Conservation (phyloP, 2,113 vertebrate genomes). For the Daphoenositta chrysoptera region DNA sequence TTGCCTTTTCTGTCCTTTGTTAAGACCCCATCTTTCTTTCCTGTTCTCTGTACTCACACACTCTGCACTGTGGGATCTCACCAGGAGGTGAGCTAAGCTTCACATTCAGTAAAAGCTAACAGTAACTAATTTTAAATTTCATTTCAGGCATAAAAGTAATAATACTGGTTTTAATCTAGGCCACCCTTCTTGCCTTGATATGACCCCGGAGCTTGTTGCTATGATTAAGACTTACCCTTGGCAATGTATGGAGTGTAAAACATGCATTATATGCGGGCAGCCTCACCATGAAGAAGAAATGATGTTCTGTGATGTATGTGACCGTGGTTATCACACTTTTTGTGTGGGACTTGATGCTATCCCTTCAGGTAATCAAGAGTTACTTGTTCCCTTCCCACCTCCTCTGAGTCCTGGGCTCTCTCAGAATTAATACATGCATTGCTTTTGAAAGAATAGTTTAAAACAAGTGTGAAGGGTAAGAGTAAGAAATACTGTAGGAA, state of each 20-base stretch:
- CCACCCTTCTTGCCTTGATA: slow-evolving; percentile 97
- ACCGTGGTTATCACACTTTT: slow-evolving; percentile 97
- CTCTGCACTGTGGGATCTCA: background rate
- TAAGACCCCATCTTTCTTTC: background rate
- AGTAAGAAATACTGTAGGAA: background rate
- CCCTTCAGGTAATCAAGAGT: slow-evolving; percentile 84
- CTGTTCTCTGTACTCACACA: background rate
- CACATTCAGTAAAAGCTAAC: background rate
- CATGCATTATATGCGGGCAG: slow-evolving; percentile 93
- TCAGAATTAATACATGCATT: background rate
- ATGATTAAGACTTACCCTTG: slow-evolving; percentile 96
- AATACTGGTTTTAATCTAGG: slow-evolving; percentile 80
- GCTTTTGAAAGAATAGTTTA: background rate
- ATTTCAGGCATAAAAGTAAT: slow-evolving; percentile 55
- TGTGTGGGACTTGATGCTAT: slow-evolving; percentile 94
- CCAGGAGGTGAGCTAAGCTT: background rate
- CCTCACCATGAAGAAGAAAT: slow-evolving; percentile 98
- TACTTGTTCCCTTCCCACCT: background rate
- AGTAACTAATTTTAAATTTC: background rate
- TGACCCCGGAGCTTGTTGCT: slow-evolving; percentile 86
- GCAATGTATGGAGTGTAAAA: slow-evolving; percentile 99
- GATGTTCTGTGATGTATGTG: slow-evolving; percentile 99
- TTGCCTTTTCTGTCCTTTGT: background rate
- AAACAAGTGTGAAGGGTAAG: background rate
- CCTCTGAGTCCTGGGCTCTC: background rate